Evolutionary conservation across 2,888 invertebrate species (phyloP).

Genomic region (Diploptera punctata): DNA sequence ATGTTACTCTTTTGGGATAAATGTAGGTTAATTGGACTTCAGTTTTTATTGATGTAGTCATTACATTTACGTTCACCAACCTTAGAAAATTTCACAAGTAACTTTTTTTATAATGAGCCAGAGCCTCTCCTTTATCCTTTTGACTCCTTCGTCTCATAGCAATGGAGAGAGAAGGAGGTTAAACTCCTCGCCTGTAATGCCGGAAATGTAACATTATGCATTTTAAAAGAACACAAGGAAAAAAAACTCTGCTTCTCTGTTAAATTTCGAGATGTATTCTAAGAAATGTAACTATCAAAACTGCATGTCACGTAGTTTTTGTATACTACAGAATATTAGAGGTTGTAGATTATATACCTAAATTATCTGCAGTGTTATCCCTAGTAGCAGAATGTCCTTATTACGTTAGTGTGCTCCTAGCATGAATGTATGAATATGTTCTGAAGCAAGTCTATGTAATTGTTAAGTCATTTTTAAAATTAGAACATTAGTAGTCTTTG

Average conservation of each 20-base stretch:
- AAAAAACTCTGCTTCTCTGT: slow-evolving; percentile 1
- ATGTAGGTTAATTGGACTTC: no score
- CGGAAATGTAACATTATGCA: slow-evolving; percentile 18
- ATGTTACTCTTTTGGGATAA: no score
- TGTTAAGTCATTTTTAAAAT: no score
- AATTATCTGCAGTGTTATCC: not conserved
- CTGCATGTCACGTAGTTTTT: slow-evolving; percentile 13
- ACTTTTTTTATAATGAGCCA: no score
- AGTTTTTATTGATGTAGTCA: no score
- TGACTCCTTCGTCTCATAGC: not conserved
- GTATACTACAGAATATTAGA: not conserved
- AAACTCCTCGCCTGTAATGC: slow-evolving; percentile 16
- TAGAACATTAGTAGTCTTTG: no score
- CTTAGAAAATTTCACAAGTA: no score
- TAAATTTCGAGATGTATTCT: not conserved
- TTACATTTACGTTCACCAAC: no score
- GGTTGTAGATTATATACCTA: not conserved
- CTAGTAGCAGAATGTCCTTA: not conserved
- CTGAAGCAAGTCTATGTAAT: no score
- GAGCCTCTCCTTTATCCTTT: no score
- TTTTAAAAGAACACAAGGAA: not conserved
- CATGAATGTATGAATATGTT: no score
- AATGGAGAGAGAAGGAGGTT: not conserved
- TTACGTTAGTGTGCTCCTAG: not conserved
- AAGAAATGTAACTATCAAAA: slow-evolving; percentile 19